A percentile compares a stretch with the other conserved stretches of the same genome.
Conservation (phyloP, 2,888 invertebrate genomes). For the Nowickia ferox region DNA sequence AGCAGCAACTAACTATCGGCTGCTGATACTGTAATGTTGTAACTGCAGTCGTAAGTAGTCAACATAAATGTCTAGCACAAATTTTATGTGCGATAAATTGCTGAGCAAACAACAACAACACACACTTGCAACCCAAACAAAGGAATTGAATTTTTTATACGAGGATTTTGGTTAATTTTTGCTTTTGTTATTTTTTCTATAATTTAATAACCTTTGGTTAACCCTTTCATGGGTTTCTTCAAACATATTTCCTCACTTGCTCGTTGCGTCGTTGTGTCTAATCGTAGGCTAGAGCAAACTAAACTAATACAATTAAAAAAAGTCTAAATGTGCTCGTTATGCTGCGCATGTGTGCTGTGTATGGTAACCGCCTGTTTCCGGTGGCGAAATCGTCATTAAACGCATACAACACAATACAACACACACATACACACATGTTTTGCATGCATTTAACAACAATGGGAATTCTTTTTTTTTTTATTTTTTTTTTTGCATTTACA, state of each 20-base stretch:
- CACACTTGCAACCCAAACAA: constrained; percentile 29
- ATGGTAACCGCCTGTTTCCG: constrained; percentile 71
- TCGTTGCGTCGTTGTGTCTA: constrained; percentile 30
- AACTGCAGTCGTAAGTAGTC: constrained; percentile 42
- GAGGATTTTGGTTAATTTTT: background rate
- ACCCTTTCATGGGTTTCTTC: constrained; percentile 60
- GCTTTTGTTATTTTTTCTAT: constrained; percentile 21
- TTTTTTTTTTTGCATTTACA: constrained; percentile 27
- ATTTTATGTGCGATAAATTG: constrained; percentile 61
- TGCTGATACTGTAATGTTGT: constrained; percentile 38
- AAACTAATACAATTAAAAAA: constrained; percentile 19
- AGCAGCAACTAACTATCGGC: constrained; percentile 8
- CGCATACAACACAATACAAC: background rate
- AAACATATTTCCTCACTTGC: constrained; percentile 9
- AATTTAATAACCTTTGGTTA: constrained; percentile 65
- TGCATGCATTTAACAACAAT: constrained; percentile 22
- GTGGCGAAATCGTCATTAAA: constrained; percentile 62
- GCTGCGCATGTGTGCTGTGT: constrained; percentile 48
- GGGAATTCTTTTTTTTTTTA: constrained; percentile 60
- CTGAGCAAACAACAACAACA: constrained; percentile 36
- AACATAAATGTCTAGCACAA: constrained; percentile 57
- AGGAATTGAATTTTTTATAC: constrained; percentile 8
- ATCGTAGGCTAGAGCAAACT: constrained; percentile 41
- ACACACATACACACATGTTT: background rate
- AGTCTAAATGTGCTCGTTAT: constrained; percentile 13